Evolutionary conservation across 2,113 vertebrate species (phyloP).

Genomic region (Pitta sordida): DNA sequence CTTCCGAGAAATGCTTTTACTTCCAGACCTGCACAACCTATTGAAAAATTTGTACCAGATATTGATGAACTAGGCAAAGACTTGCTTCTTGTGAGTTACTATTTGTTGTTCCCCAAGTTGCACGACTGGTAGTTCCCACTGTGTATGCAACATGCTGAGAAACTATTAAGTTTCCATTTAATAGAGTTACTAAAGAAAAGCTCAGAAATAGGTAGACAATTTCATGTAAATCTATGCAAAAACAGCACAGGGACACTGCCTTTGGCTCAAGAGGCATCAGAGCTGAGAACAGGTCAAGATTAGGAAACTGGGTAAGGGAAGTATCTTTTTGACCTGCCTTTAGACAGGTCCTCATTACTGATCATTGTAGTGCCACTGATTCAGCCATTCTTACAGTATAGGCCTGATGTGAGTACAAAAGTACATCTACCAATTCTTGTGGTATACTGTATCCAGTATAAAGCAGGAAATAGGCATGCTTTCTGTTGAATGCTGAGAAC

Average conservation of each 20-base stretch:
- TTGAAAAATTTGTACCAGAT: constrained; percentile 90
- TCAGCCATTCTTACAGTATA: neutral
- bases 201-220: neutral
- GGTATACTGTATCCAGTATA: neutral
- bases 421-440: neutral
- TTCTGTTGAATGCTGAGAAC: neutral
- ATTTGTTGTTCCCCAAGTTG: neutral
- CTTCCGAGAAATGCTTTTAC: constrained; percentile 92
- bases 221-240: neutral
- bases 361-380: neutral
- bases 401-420: neutral
- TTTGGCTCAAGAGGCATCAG: neutral
- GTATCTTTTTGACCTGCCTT: neutral
- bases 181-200: neutral
- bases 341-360: neutral
- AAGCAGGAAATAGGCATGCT: neutral
- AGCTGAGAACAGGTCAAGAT: neutral
- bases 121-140: neutral
- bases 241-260: neutral
- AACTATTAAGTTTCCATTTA: neutral
- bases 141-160: neutral
- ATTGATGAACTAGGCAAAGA: constrained; percentile 93
- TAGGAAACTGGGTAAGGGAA: neutral
- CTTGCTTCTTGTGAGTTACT: constrained; percentile 86
- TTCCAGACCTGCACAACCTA: constrained; percentile 83